These are phyloP conservation scores for Drosophila aldrichi DNA, from an alignment of 2,888 invertebrate species.

Conservation along the genomic window DNA sequence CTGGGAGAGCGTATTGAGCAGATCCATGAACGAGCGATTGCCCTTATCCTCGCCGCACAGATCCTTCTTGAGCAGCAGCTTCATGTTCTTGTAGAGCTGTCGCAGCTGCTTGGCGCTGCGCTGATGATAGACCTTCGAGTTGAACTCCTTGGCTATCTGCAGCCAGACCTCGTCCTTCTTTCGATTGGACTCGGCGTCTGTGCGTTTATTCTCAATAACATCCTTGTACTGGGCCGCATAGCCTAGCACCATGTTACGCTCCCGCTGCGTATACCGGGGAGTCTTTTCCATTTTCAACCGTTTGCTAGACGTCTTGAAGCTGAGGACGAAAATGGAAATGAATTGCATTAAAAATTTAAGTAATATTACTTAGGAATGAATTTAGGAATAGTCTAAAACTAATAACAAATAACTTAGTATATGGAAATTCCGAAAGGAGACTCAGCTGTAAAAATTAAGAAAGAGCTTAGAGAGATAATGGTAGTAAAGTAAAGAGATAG, in stretches of 20 bases:
- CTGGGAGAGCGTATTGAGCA: constrained; percentile 83
- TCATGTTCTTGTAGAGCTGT: constrained; percentile 85
- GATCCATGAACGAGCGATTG: constrained; percentile 84
- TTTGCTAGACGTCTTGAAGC: constrained; percentile 85
- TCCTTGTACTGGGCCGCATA: constrained; percentile 85
- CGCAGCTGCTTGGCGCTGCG: constrained; percentile 84
- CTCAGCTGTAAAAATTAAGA: too few species aligned
- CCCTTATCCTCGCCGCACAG: constrained; percentile 83
- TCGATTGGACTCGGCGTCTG: constrained; percentile 84
- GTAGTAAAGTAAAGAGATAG: too few species aligned
- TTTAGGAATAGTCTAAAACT: too few species aligned
- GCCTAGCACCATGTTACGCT: constrained; percentile 84
- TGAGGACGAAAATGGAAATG: constrained; percentile 23
- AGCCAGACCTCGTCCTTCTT: constrained; percentile 85
- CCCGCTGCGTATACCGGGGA: constrained; percentile 84
- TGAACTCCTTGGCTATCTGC: constrained; percentile 85
- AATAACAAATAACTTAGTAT: too few species aligned
- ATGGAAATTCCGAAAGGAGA: neutral
- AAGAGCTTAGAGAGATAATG: too few species aligned
- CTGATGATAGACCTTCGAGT: constrained; percentile 84
- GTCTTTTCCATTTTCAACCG: constrained; percentile 85
- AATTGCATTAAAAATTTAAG: too few species aligned
- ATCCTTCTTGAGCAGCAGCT: constrained; percentile 84
- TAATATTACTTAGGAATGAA: too few species aligned
- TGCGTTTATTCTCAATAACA: constrained; percentile 85